Conservation (phyloP, 2,888 invertebrate species). For the Tubulanus polymorphus region DNA sequence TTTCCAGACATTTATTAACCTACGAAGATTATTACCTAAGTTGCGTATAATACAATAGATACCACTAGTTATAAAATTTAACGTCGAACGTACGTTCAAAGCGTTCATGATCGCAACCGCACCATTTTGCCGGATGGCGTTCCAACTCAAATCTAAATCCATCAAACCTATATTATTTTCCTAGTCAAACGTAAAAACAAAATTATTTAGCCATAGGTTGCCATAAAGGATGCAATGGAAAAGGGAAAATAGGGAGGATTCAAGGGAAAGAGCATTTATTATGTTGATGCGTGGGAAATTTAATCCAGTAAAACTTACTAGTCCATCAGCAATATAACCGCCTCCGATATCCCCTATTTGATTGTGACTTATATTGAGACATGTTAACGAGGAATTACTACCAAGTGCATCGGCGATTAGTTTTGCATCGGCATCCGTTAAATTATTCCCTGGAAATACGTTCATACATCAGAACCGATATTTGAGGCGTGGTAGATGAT, state of each 20-base stretch:
- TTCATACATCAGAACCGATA: too few relatives aligned
- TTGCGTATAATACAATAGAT: not conserved
- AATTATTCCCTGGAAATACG: slow-evolving; percentile 36
- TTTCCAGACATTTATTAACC: slow-evolving; percentile 41
- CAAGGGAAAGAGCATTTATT: too few relatives aligned
- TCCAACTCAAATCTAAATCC: slow-evolving; percentile 49
- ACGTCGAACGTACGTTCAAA: slow-evolving; percentile 30
- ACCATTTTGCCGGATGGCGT: slow-evolving; percentile 39
- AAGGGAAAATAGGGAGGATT: too few relatives aligned
- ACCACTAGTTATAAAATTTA: not conserved
- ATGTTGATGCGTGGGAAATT: too few relatives aligned
- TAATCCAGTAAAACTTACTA: slow-evolving; percentile 39
- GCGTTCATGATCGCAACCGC: slow-evolving; percentile 38
- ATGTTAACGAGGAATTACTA: slow-evolving; percentile 38
- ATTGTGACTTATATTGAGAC: slow-evolving; percentile 45
- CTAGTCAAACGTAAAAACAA: too few relatives aligned
- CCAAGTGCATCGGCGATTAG: slow-evolving; percentile 37
- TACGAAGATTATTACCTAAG: slow-evolving; percentile 19
- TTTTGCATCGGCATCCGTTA: slow-evolving; percentile 36
- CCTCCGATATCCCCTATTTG: slow-evolving; percentile 42
- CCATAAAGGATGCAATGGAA: too few relatives aligned
- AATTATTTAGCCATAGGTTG: too few relatives aligned
- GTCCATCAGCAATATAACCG: slow-evolving; percentile 32
- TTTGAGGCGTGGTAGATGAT: too few relatives aligned
- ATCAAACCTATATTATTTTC: slow-evolving; percentile 34